phyloP scores from a whole-genome alignment of 2,113 vertebrate genomes.

The Excalfactoria chinensis region DNA sequence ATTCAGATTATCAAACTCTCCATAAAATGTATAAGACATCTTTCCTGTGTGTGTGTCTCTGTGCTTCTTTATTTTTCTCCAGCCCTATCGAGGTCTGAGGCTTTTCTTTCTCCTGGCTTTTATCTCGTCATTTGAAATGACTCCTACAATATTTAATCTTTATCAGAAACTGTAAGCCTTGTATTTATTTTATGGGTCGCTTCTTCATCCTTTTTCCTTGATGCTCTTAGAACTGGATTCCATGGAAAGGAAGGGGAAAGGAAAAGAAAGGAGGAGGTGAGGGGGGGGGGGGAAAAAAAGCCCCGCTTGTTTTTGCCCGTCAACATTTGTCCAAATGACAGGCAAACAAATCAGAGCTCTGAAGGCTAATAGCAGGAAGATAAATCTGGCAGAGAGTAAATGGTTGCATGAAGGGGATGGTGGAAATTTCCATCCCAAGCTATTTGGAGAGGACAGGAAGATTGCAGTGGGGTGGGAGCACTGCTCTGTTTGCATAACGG shows the following conservation, averaged over 20 bases:
- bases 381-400: slow-evolving; percentile 61
- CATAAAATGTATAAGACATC: neutral
- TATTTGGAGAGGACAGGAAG: neutral
- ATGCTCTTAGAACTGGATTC: slow-evolving; percentile 47
- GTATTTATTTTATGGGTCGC: slow-evolving; percentile 78
- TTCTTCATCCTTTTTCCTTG: slow-evolving; percentile 74
- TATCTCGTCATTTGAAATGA: slow-evolving; percentile 75
- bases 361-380: slow-evolving; percentile 65
- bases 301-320: slow-evolving; percentile 62
- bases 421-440: slow-evolving; percentile 31
- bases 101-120: slow-evolving; percentile 70
- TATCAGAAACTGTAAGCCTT: slow-evolving; percentile 75
- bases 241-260: neutral
- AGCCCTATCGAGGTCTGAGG: slow-evolving; percentile 48
- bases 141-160: slow-evolving; percentile 79
- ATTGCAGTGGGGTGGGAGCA: neutral
- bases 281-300: neutral
- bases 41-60: neutral
- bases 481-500: neutral
- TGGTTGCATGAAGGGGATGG: neutral
- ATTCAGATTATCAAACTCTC: neutral
- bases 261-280: neutral
- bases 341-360: slow-evolving; percentile 72
- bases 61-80: neutral
- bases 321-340: slow-evolving; percentile 77